Evolutionary conservation across 2,113 vertebrate genomes (phyloP), one percentile per base, ranked within the genome.

Genomic region (Microcebus ravelobensis): DNA sequence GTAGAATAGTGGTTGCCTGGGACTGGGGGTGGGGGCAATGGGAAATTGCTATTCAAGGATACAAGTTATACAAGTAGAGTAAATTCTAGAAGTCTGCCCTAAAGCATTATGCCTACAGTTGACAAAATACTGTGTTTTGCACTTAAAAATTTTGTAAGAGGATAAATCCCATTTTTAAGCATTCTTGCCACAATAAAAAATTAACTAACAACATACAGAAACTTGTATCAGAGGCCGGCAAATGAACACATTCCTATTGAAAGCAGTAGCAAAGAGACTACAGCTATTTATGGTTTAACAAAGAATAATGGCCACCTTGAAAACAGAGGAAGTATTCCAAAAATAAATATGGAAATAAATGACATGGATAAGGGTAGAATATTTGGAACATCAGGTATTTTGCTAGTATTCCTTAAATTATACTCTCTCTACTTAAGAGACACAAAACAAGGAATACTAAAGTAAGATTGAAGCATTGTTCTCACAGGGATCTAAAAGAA

Each of bases 231-330:
- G 48, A 80, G 21, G 18, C 34, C 57, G 87, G 10, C 14, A 91
- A 82, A 90, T 87, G 65, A 83, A 93, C 13, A 27, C 12, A 25
- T 77, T 73, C 36, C 42, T 73, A 83, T 6, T 92, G 31, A 79
- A 90, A 96, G 17, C 36, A 90, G 59, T 74, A 93, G n/a, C 42
- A 90, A 6, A 80, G 84, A 63, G 34, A 23, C 39, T 42, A 63
- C 17, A 14, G 25, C 39, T 96, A 96, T 92, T 96, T 96, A 80
- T n/a, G 27, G 76, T 27, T 87, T 90, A 93, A 96, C 63, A 95
- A 92, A 93, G 82, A 57, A 87, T 48, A 96, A 96, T 74, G 86
- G 86, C 8, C 39, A 9, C 61, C 63, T 76, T 87, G 68, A 82
- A 90, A 92, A 63, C 57, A 79, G 29, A 95, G 81, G 90, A 95